These are phyloP conservation scores for Clarias macrocephalus DNA, from an alignment of 2,113 vertebrate genomes.

Conservation along the genomic window DNA sequence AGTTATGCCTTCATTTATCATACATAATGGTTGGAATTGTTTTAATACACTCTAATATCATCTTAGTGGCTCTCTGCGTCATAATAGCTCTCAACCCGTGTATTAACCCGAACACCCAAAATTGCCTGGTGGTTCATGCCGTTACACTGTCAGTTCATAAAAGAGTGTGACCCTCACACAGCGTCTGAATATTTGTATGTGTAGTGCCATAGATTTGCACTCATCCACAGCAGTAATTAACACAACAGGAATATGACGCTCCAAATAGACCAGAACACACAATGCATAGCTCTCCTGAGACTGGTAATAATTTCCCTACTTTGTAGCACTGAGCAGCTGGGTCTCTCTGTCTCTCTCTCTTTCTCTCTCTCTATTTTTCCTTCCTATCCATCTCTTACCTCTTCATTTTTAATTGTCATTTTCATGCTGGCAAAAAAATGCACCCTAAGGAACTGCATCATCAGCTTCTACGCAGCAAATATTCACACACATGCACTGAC, in stretches of 20 bases:
- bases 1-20: too few relatives aligned
- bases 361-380: background rate
- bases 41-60: background rate
- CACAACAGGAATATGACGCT: constrained; percentile 47
- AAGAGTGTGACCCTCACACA: constrained; percentile 40
- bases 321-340: constrained; percentile 51
- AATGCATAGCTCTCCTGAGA: constrained; percentile 48
- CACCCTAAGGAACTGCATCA: constrained; percentile 42
- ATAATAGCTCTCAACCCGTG: background rate
- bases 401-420: constrained; percentile 53
- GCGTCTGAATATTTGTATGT: background rate
- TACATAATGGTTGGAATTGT: background rate
- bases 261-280: constrained; percentile 51
- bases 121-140: constrained; percentile 7
- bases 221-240: constrained; percentile 48
- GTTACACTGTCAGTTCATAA: constrained; percentile 45
- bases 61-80: background rate
- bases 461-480: constrained; percentile 41
- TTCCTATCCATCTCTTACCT: background rate
- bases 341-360: background rate
- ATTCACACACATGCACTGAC: background rate
- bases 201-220: constrained; percentile 13
- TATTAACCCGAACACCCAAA: constrained; percentile 13
- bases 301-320: constrained; percentile 50
- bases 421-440: constrained; percentile 55